Percentiles rank a stretch among this genome's conserved stretches.
phyloP scores from a whole-genome alignment of 2,888 invertebrate species.

The Zelleria hepariella region DNA sequence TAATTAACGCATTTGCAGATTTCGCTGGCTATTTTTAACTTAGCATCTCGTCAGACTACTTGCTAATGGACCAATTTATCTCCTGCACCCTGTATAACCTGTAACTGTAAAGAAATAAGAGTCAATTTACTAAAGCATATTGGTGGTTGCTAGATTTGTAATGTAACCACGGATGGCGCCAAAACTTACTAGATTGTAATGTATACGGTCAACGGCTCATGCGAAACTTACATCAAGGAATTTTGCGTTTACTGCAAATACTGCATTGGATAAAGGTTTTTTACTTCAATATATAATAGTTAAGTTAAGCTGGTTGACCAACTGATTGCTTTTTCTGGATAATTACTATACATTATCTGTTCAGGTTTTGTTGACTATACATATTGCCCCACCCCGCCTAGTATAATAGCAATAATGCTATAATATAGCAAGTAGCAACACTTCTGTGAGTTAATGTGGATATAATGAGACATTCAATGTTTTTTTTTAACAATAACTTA shows the following conservation, averaged over 20 bases:
- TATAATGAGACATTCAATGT: no score
- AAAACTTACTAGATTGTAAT: neutral
- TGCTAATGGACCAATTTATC: neutral
- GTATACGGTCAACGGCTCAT: neutral
- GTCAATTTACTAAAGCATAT: neutral
- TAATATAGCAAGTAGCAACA: no score
- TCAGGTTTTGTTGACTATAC: neutral
- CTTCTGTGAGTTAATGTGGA: no score
- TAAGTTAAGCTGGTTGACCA: neutral
- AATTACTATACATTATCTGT: neutral
- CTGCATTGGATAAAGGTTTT: neutral
- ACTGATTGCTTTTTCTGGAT: neutral
- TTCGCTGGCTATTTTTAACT: conserved; percentile 35
- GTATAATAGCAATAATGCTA: no score
- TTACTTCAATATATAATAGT: neutral
- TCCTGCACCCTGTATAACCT: neutral
- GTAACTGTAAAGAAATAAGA: neutral
- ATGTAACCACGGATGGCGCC: neutral
- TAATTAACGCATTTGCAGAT: conserved; percentile 28
- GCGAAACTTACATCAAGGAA: no score
- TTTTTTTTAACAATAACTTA: no score
- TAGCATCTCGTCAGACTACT: conserved; percentile 5
- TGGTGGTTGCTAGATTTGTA: neutral
- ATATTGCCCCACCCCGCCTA: no score
- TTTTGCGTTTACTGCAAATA: no score